phyloP scores from a whole-genome alignment of 2,113 vertebrate species.

The Lagenorhynchus albirostris region DNA sequence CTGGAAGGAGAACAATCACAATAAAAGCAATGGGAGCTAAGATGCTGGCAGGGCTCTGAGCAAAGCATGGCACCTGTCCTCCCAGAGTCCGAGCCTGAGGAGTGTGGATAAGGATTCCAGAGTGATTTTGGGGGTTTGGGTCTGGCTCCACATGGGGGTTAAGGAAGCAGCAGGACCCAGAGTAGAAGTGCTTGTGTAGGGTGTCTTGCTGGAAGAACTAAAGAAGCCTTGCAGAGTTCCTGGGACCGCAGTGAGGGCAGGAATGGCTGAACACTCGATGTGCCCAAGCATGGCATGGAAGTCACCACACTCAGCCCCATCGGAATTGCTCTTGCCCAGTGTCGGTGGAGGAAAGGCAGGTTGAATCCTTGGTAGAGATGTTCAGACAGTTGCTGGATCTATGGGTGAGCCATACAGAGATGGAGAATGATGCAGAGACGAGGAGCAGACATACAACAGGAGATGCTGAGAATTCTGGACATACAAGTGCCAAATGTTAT shows the following conservation, averaged over 20 bases:
- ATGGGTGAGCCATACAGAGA: neutral
- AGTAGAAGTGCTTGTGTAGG: no score
- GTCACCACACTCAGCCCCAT: neutral
- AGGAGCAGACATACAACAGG: neutral
- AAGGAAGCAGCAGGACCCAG: neutral
- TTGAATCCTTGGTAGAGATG: neutral
- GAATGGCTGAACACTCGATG: neutral
- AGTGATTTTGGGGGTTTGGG: neutral
- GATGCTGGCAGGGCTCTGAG: neutral
- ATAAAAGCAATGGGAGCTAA: neutral
- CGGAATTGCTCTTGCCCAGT: neutral
- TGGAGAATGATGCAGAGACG: rapidly evolving
- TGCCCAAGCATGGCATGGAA: neutral
- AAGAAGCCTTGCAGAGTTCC: neutral
- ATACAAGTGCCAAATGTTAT: rapidly evolving
- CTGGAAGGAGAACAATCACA: neutral
- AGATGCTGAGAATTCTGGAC: neutral
- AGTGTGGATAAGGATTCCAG: neutral
- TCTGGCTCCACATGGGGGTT: neutral
- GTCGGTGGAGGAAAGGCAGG: neutral
- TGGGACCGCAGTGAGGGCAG: neutral
- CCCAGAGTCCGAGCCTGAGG: neutral
- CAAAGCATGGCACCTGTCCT: rapidly evolving
- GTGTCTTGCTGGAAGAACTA: neutral
- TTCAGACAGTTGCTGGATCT: rapidly evolving